Conservation (phyloP, 2,113 vertebrate genomes). For the Anhinga rufa region DNA sequence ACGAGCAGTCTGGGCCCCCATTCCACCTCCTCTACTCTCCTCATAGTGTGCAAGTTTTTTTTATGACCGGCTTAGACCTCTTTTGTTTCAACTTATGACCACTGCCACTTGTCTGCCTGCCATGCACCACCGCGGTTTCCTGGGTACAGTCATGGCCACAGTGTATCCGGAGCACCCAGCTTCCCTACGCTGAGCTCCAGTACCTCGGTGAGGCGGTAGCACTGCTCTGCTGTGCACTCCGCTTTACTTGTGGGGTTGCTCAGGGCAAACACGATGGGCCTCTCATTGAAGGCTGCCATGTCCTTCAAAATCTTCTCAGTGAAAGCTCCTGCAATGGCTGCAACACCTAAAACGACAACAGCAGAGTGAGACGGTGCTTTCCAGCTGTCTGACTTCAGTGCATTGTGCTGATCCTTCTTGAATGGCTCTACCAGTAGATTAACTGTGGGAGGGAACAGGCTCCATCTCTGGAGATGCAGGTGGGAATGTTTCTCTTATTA, state of each 20-base stretch:
- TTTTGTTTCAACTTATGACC: neutral
- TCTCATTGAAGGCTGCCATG: conserved; percentile 90
- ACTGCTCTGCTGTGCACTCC: conserved; percentile 95
- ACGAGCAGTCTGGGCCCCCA: neutral
- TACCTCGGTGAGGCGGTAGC: conserved; percentile 89
- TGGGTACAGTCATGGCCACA: neutral
- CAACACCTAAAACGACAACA: conserved; percentile 78
- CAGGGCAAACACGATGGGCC: conserved; percentile 93
- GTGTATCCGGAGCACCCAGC: neutral
- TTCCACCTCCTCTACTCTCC: neutral
- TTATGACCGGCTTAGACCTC: neutral
- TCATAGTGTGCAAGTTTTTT: neutral
- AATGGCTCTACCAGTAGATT: rapidly evolving
- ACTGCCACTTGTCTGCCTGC: neutral
- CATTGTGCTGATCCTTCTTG: neutral
- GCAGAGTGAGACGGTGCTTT: neutral
- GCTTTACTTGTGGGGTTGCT: conserved; percentile 98
- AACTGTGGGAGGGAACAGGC: neutral
- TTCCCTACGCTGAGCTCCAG: neutral
- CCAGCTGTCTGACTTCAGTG: rapidly evolving
- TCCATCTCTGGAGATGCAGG: neutral
- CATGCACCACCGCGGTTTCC: neutral
- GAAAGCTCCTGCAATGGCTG: conserved; percentile 88
- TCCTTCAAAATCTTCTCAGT: conserved; percentile 89
- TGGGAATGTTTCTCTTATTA: neutral